These are phyloP conservation scores for Anabas testudineus DNA, from an alignment of 2,797 vertebrate species.

Conservation along the genomic window DNA sequence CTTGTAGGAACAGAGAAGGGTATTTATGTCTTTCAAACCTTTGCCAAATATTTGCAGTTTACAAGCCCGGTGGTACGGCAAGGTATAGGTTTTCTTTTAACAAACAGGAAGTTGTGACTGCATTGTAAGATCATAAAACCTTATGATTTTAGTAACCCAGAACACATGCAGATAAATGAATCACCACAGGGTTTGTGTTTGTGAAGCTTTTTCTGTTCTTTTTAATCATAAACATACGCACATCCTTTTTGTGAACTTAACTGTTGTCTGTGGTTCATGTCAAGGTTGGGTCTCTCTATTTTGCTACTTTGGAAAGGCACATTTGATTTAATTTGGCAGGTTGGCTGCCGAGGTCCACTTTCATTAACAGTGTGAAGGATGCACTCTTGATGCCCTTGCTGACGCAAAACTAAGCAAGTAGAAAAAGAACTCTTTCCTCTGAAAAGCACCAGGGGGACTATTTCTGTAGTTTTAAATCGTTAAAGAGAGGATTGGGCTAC, in stretches of 20 bases:
- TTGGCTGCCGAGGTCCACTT: slow-evolving; percentile 57
- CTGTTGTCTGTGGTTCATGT: slow-evolving; percentile 53
- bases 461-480: slow-evolving; percentile 81
- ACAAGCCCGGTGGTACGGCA: slow-evolving; percentile 39
- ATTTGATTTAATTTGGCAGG: slow-evolving; percentile 53
- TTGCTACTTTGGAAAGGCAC: slow-evolving; percentile 55
- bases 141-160: slow-evolving; percentile 10
- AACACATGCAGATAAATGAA: slow-evolving; percentile 51
- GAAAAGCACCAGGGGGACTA: slow-evolving; percentile 77
- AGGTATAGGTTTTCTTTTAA: slow-evolving; percentile 39
- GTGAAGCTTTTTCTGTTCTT: slow-evolving; percentile 31
- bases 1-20: slow-evolving; percentile 15
- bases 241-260: slow-evolving; percentile 58
- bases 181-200: slow-evolving; percentile 29
- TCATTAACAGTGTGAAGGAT: slow-evolving; percentile 67
- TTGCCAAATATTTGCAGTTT: slow-evolving; percentile 62
- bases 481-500: slow-evolving; percentile 71
- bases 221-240: slow-evolving; percentile 45
- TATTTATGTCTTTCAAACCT: slow-evolving; percentile 48
- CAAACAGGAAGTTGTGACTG: slow-evolving; percentile 55
- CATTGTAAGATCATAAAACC: slow-evolving; percentile 32
- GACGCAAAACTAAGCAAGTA: slow-evolving; percentile 76
- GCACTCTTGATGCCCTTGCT: slow-evolving; percentile 79
- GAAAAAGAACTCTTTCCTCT: slow-evolving; percentile 77
- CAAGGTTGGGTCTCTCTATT: slow-evolving; percentile 59